These are phyloP conservation scores for Pseudomugil tenellus DNA, from an alignment of 2,797 vertebrate species.

Conservation along the genomic window DNA sequence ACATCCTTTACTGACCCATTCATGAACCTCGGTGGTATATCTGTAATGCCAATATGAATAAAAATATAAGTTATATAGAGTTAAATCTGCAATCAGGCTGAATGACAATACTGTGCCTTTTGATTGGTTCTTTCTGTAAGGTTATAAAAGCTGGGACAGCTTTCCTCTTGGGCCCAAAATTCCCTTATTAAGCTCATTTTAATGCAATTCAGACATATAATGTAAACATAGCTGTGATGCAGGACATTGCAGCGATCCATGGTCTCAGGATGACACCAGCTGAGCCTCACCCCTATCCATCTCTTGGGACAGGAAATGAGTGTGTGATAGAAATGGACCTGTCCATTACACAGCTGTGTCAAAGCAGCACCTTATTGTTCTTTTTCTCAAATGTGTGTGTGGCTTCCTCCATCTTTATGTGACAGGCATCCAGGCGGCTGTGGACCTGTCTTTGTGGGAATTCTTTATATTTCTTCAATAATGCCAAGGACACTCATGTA, in stretches of 20 bases:
- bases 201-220: conserved; percentile 53
- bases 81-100: background rate
- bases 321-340: conserved; percentile 39
- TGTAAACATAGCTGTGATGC: conserved; percentile 79
- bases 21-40: background rate
- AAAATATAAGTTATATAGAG: conserved; percentile 9
- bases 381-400: conserved; percentile 6
- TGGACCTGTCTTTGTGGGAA: conserved; percentile 89
- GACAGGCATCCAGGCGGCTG: conserved; percentile 83
- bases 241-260: conserved; percentile 47
- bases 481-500: conserved; percentile 84
- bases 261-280: conserved; percentile 70
- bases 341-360: conserved; percentile 48
- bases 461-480: conserved; percentile 86
- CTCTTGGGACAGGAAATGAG: conserved; percentile 63
- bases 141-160: conserved; percentile 4
- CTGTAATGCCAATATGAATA: background rate
- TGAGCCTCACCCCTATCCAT: conserved; percentile 58
- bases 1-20: background rate
- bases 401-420: conserved; percentile 21
- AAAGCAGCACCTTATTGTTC: background rate
- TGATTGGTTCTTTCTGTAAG: background rate
- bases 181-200: conserved; percentile 48
- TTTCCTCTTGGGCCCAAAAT: background rate
- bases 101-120: background rate